Base-by-base conservation (phyloP, 1,140 invertebrate species). In the Cydia pomonella region DNA sequence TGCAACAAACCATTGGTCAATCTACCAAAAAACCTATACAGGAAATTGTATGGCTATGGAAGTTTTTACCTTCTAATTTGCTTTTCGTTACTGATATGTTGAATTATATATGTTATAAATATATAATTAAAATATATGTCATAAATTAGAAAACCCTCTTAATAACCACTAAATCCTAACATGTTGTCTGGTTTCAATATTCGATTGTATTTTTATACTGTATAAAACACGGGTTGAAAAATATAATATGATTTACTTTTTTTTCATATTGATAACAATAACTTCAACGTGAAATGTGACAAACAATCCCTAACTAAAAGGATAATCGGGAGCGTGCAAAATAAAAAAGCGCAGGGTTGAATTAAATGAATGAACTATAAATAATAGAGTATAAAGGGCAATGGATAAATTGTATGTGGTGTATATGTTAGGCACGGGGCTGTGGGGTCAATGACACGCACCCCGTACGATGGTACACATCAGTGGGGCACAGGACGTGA, bases 381-480 rank as follows among this genome's bases (percentile, higher is more conserved):
- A 89, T 87, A 86, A 90, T 84, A 80, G 79, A 83, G 78, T 74
- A 89, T 85, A 91, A 91, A 89, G 84, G 84, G 82, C 86, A 87
- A 86, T 88, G 87, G 83, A 84, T 87, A 85, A 87, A 84, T 85
- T 80, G 82, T 87, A 80, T 87, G 84, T 83, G 80, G 85, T 88
- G 79, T 87, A 83, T 87, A 81, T 87, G 76, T 82, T 75, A 76
- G 77, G 81, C 79, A 83, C 87, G 84, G 89, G 89, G 90, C 86
- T 86, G 86, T 84, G 87, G 87, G 91, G 88, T 92, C 89, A 90
- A 85, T 82, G 91, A 92, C 91, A 86, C 85, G 84, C 84, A 90
- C 88, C 90, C 90, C 87, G 90, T 77, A 82, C 83, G 80, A 21
- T 59, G 53, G 53, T 59, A 21, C 53, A 23, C 53, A 59, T 76